Evolutionary conservation across 2,113 vertebrate species (phyloP).

Genomic region (Brevimyrus niger): DNA sequence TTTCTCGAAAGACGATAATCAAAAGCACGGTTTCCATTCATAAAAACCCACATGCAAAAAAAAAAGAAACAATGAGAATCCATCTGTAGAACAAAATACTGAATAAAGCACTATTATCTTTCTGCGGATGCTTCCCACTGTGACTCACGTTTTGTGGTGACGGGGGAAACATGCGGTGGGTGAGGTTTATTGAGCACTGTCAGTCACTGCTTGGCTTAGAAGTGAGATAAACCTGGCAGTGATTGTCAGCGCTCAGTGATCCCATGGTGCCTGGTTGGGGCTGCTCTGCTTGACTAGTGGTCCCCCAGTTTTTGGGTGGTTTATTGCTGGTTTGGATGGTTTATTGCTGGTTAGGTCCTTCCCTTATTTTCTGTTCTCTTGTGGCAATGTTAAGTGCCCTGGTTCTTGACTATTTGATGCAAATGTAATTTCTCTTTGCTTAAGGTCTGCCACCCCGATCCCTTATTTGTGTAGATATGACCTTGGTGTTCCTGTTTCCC

Average conservation of each 20-base stretch:
- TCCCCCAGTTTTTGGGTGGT: not conserved
- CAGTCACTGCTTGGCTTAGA: not conserved
- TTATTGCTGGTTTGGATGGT: not conserved
- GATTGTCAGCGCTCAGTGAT: not conserved
- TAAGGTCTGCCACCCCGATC: not conserved
- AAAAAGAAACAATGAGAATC: not conserved
- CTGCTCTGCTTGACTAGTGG: not conserved
- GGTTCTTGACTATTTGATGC: not conserved
- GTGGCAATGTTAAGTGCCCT: not conserved
- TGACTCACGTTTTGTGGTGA: not conserved
- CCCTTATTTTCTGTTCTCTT: not conserved
- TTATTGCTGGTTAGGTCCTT: not conserved
- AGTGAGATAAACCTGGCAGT: not conserved
- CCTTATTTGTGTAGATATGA: not conserved
- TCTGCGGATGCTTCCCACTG: not conserved
- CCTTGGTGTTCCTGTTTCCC: not conserved
- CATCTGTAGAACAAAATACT: not conserved
- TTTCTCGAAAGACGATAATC: not conserved
- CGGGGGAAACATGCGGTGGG: not conserved
- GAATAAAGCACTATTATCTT: not conserved
- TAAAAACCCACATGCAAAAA: not conserved
- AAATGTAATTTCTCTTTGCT: not conserved
- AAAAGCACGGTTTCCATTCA: not conserved
- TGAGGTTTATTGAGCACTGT: not conserved
- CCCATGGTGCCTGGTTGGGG: not conserved